phyloP scores from a whole-genome alignment of 2,113 vertebrate genomes.

The Otus sunia region DNA sequence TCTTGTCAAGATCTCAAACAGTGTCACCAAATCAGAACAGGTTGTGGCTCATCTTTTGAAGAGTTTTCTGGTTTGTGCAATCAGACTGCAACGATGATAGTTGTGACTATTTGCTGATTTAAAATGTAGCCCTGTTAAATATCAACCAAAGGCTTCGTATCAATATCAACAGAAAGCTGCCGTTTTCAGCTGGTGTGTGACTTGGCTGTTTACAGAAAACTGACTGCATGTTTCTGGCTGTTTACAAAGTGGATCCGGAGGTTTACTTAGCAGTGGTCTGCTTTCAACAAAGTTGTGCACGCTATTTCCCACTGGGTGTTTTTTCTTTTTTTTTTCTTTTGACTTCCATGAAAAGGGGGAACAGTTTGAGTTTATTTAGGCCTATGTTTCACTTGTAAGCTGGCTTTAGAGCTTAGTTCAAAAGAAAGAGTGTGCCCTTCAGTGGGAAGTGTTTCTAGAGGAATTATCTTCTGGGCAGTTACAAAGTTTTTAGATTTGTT shows the following conservation, averaged over 20 bases:
- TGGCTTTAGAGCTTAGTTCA: not conserved
- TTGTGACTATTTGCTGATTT: not conserved
- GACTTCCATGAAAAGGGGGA: not conserved
- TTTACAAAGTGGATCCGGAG: conserved; percentile 57
- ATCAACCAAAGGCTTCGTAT: not conserved
- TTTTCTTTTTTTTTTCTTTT: not conserved
- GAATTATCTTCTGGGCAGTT: not conserved
- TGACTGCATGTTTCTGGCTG: conserved; percentile 52
- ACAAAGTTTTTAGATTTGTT: not conserved
- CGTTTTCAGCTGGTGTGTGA: not conserved
- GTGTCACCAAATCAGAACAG: not conserved
- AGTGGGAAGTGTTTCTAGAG: not conserved
- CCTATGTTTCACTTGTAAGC: not conserved
- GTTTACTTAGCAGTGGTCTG: conserved; percentile 64
- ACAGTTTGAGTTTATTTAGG: not conserved
- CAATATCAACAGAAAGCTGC: not conserved
- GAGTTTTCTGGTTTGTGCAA: not conserved
- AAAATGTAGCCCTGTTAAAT: conserved; percentile 29
- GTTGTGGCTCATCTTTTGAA: not conserved
- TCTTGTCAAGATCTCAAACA: not conserved
- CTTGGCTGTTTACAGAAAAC: conserved; percentile 61
- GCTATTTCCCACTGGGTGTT: not conserved
- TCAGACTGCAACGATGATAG: not conserved
- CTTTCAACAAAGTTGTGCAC: not conserved
- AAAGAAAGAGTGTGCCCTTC: not conserved